Base-by-base conservation (phyloP, 2,888 invertebrate genomes). In the Hypomecis atomaria region DNA sequence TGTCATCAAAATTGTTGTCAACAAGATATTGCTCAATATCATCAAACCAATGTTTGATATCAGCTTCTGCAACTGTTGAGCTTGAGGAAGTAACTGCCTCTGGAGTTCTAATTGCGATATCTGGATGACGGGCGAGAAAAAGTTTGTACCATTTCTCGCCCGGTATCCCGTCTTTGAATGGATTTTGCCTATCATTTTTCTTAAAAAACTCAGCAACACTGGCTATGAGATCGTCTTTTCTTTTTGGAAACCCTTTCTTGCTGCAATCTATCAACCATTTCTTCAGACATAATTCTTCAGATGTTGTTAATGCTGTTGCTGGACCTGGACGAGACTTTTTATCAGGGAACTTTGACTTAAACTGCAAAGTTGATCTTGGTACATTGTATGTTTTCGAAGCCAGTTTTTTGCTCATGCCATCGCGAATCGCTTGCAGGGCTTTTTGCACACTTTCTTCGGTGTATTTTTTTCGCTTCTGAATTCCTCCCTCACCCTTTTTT, bases 41-140 rank as follows among this genome's bases (percentile, higher is more conserved):
- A 23, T 53, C 23, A 62, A 77, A 78, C 77, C 79, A 78, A 11
- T 55, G 55, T 66, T 63, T 71, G 8, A 77, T 75, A 60, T 78
- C 49, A 53, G 13, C 42, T 53, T 53, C 53, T 43, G 53, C 40
- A 42, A 53, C 53, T 69, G 77, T 75, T 23, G 71, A 65, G 49
- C 76, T 79, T 36, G 77, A 75, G 42, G 69, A 59, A 38, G 78
- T 78, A 23, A 78, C 75, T 43, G 67, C 65, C 66, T 78, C 75
- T 50, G 74, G 56, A 59, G 69, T 74, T 47, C 77, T 61, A 33
- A 65, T 48, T 54, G 59, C 55, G 47, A 77, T 61, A 13, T 72
- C 57, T 43, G 77, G 74, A 68, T 78, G 73, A 42, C 77, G 47
- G 33, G 65, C 49, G 34, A 76, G 53, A 64, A 78, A 74, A 23